Conservation (phyloP, 2,797 vertebrate species). For the Premnoplex brunnescens region DNA sequence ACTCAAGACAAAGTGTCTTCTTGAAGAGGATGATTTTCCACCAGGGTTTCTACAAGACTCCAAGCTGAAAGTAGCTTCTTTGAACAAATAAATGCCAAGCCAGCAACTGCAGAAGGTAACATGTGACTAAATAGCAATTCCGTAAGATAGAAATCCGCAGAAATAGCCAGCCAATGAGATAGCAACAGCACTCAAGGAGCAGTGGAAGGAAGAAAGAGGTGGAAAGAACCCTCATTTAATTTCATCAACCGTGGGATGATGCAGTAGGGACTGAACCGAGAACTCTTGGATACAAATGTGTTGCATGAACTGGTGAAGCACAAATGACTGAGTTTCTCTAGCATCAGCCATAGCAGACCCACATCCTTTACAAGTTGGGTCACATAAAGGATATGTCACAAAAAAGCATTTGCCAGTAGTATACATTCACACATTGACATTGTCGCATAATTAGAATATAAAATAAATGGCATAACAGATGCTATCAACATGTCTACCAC, state of each 20-base stretch:
- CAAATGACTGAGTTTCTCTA: background rate
- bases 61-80: background rate
- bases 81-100: background rate
- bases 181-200: background rate
- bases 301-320: background rate
- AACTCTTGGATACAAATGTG: background rate
- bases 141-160: background rate
- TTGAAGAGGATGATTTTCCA: background rate
- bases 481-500: constrained; percentile 20
- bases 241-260: background rate
- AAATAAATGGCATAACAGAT: constrained; percentile 3
- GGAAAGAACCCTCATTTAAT: constrained; percentile 3
- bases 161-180: constrained; percentile 11
- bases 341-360: background rate
- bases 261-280: background rate
- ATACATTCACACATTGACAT: background rate
- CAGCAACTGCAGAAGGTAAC: background rate
- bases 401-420: constrained; percentile 3
- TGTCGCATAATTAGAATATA: background rate
- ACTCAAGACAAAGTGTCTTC: background rate
- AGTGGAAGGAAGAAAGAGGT: background rate
- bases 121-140: background rate
- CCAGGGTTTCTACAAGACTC: background rate
- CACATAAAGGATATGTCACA: background rate
- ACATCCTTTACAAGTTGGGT: background rate